These are phyloP conservation scores for Prunella himalayana DNA, from an alignment of 2,113 vertebrate species.

Conservation along the genomic window DNA sequence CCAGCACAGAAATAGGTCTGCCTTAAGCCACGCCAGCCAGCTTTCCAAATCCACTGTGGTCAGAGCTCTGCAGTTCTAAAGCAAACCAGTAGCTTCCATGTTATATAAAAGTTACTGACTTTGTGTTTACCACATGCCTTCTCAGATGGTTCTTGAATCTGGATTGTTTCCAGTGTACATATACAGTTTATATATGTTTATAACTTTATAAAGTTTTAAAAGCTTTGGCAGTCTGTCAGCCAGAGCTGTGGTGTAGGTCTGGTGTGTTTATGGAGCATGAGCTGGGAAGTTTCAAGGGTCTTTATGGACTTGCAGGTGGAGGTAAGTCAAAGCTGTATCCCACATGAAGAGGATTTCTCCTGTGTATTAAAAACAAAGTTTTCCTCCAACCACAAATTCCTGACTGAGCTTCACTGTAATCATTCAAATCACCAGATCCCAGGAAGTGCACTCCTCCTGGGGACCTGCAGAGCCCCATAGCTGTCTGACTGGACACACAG, in stretches of 20 bases:
- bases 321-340: neutral
- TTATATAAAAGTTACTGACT: neutral
- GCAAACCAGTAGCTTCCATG: neutral
- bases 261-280: neutral
- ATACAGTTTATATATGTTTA: slow-evolving; percentile 6
- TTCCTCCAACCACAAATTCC: neutral
- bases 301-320: neutral
- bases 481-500: neutral
- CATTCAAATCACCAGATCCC: neutral
- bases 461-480: neutral
- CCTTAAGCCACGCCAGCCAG: neutral
- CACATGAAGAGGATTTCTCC: neutral
- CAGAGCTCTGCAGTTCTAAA: neutral
- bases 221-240: neutral
- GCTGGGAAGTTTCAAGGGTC: neutral
- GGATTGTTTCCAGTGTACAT: neutral
- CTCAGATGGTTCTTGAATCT: neutral
- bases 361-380: neutral
- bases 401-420: neutral
- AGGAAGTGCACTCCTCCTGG: neutral
- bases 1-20: neutral
- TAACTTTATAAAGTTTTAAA: slow-evolving; percentile 35
- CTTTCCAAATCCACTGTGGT: neutral
- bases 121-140: neutral
- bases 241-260: neutral